phyloP scores from a whole-genome alignment of 2,888 invertebrate species.

The Phortica okadai region DNA sequence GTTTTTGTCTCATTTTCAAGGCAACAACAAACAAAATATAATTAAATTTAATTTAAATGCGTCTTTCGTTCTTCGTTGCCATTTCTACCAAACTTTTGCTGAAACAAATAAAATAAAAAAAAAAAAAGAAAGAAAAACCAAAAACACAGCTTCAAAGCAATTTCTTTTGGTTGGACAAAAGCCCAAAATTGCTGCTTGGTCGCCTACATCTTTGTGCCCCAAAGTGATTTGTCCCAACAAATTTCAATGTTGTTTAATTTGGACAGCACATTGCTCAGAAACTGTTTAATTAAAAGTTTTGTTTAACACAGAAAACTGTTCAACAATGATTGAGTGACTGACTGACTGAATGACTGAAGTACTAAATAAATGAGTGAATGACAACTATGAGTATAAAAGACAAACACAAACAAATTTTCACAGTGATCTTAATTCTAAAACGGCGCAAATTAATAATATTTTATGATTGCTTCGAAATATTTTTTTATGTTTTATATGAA shows the following conservation, averaged over 20 bases:
- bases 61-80: slow-evolving; percentile 44
- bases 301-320: neutral
- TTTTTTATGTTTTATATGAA: neutral
- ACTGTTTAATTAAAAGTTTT: slow-evolving; percentile 70
- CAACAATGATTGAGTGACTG: neutral
- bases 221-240: slow-evolving; percentile 64
- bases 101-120: neutral
- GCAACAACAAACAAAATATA: slow-evolving; percentile 63
- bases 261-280: slow-evolving; percentile 51
- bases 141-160: neutral
- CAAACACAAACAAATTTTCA: neutral
- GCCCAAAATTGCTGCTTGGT: slow-evolving; percentile 16
- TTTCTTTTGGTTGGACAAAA: neutral
- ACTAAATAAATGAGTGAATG: neutral
- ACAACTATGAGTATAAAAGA: neutral
- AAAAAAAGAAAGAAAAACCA: too few species aligned
- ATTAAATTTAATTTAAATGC: slow-evolving; percentile 73
- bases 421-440: too few species aligned
- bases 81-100: neutral
- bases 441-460: too few species aligned
- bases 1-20: slow-evolving; percentile 50
- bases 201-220: slow-evolving; percentile 26
- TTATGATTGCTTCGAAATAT: neutral
- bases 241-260: slow-evolving; percentile 39
- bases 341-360: neutral